Evolutionary conservation across 2,797 vertebrate species (phyloP).

Genomic region (Rhodeus uyekii): DNA sequence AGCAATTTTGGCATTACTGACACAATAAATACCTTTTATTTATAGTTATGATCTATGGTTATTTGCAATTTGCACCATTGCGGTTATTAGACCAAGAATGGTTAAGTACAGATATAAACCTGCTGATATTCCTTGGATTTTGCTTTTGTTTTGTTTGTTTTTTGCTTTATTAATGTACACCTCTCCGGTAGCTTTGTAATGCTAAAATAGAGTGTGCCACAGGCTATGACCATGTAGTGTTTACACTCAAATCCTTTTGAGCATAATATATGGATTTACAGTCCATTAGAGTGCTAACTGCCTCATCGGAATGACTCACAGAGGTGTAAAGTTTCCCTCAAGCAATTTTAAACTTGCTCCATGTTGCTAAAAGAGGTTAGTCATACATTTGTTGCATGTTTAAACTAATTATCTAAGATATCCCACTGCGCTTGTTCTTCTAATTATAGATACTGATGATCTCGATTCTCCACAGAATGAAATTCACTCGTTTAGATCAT

Average conservation of each 20-base stretch:
- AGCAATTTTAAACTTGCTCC: conserved; percentile 43
- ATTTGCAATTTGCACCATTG: background rate
- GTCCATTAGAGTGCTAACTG: conserved; percentile 36
- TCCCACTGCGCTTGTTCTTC: conserved; percentile 67
- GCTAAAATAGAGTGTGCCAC: conserved; percentile 9
- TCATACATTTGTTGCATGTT: conserved; percentile 59
- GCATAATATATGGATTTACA: conserved; percentile 48
- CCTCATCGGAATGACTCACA: conserved; percentile 45
- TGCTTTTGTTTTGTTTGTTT: too few species aligned
- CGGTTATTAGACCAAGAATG: background rate
- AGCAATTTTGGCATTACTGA: background rate
- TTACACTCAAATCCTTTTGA: conserved; percentile 34
- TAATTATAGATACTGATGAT: conserved; percentile 61
- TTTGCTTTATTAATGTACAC: background rate
- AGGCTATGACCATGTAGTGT: background rate
- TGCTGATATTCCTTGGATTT: background rate
- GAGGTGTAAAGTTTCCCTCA: conserved; percentile 41
- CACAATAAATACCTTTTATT: background rate
- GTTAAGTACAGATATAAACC: background rate
- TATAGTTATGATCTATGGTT: background rate
- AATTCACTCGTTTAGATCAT: conserved; percentile 2
- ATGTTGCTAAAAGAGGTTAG: conserved; percentile 69
- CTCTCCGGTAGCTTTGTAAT: conserved; percentile 21
- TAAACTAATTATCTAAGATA: conserved; percentile 73
- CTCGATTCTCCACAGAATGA: conserved; percentile 29